Conservation (phyloP, 1,140 invertebrate species). For the Proctacanthus coquilletti region DNA sequence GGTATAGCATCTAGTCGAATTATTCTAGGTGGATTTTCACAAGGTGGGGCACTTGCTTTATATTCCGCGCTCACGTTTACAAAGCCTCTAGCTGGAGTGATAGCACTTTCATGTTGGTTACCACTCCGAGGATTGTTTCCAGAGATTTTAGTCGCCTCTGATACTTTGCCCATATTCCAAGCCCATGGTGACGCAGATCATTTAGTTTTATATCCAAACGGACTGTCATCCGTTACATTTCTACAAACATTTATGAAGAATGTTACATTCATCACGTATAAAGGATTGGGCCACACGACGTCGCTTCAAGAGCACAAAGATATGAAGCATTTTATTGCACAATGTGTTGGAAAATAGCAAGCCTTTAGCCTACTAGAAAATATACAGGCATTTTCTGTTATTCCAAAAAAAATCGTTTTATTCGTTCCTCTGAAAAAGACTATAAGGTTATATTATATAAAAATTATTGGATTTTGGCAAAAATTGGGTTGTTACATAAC, state of each 20-base stretch:
- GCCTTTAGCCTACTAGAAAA: too few species aligned
- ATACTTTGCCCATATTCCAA: conserved; percentile 59
- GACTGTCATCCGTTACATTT: conserved; percentile 73
- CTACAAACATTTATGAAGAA: conserved; percentile 73
- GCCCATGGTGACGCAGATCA: conserved; percentile 92
- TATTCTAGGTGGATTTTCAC: conserved; percentile 68
- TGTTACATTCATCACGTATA: conserved; percentile 77
- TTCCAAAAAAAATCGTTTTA: too few species aligned
- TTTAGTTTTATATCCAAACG: conserved; percentile 84
- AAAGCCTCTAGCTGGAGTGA: conserved; percentile 70
- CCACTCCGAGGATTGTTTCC: conserved; percentile 82
- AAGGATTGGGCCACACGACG: conserved; percentile 73
- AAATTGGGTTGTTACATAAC: too few species aligned
- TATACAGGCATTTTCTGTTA: too few species aligned
- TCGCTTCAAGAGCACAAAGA: conserved; percentile 63
- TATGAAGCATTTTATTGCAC: too few species aligned
- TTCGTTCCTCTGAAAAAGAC: too few species aligned
- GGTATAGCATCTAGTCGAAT: conserved; percentile 71
- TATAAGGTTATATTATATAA: too few species aligned
- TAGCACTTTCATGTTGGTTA: conserved; percentile 89
- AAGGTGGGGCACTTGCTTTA: conserved; percentile 89
- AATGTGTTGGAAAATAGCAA: too few species aligned
- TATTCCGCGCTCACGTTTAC: conserved; percentile 74
- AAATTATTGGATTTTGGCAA: too few species aligned
- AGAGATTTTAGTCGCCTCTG: conserved; percentile 32